Base-by-base conservation (phyloP, 2,797 vertebrate genomes). In the Hoplostethus atlanticus region DNA sequence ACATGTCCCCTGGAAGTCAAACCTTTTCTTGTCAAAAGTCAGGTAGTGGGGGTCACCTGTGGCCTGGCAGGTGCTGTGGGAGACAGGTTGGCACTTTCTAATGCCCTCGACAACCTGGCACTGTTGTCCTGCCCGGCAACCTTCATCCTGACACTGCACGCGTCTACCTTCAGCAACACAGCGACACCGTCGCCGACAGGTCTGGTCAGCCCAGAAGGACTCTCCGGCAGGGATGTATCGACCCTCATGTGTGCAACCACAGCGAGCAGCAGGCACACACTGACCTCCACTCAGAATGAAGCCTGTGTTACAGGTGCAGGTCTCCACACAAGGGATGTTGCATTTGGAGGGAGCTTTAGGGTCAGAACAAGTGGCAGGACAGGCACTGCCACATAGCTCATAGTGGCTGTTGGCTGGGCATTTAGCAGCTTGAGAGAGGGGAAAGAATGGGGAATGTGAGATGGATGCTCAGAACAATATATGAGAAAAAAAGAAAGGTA, bases 391-490 rank as follows among this genome's bases (percentile, higher is more conserved):
- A 60, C 94, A 95, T 6, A 74, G 64, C 80, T 94, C 92, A 34
- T 92, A 94, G 67, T 92, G 88, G 52, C 94, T 95, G 79, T 94
- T 93, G 31, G 69, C 73, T 21, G 90, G 93, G 75, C 94, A 95
- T 38, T 64, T 46, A 16, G 73, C 25, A 72, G 79, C 93, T 95
- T 86, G 34, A 69, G 56, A 68, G 15, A 75, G 46, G 50, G 42
- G 38, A 52, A 5, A 63, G 15, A 52, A 56, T 0, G 30, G 8
- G 15, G 4, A 58, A 10, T 58, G 5, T 34, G 3, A 36, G 16
- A 44, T 17, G 12, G 66, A 59, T 40, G 6, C 12, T 36, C 44
- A 21, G 46, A 48, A 62, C 59, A 30, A 1, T 6, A 8, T 0
- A 60, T 42, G 1, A 59, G 10, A 59, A 8, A 30, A 62, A 21